Percentiles rank a stretch among this genome's conserved stretches.
Evolutionary conservation across 2,888 invertebrate genomes (phyloP).

Genomic region (Gnatocerus cornutus): DNA sequence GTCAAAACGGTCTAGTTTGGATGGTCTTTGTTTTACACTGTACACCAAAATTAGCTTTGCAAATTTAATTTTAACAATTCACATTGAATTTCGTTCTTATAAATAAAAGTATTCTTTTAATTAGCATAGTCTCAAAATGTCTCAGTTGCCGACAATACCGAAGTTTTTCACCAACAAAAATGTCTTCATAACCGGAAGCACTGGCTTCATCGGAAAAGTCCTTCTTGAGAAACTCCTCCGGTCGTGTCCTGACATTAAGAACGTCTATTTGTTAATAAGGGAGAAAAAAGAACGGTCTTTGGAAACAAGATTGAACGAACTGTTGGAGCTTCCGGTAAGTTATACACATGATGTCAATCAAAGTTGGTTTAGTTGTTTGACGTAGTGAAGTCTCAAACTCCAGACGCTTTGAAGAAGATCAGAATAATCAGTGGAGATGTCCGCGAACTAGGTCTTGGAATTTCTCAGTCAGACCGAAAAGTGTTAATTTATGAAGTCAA

Average conservation of each 20-base stretch:
- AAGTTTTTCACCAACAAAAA: constrained; percentile 81
- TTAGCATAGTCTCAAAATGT: too few species aligned
- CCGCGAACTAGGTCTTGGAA: constrained; percentile 60
- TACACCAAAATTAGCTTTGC: too few species aligned
- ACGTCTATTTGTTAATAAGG: constrained; percentile 85
- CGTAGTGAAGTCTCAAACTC: not conserved
- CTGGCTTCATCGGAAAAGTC: constrained; percentile 93
- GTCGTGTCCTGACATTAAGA: constrained; percentile 82
- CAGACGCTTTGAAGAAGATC: constrained; percentile 67
- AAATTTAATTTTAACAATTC: too few species aligned
- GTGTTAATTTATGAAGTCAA: constrained; percentile 76
- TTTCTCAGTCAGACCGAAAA: constrained; percentile 72
- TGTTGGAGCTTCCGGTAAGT: constrained; percentile 75
- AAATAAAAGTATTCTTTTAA: too few species aligned
- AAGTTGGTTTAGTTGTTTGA: constrained; percentile 32
- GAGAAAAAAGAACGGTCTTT: constrained; percentile 79
- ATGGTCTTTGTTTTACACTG: too few species aligned
- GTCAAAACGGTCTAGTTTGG: too few species aligned
- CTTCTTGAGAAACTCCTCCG: constrained; percentile 90
- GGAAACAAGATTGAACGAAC: constrained; percentile 75
- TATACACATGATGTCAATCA: not conserved
- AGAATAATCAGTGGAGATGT: constrained; percentile 24
- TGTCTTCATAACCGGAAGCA: constrained; percentile 88
- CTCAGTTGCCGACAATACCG: constrained; percentile 73
- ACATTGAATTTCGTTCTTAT: too few species aligned